Base-by-base conservation (phyloP, 2,797 vertebrate species). In the Furcifer pardalis region DNA sequence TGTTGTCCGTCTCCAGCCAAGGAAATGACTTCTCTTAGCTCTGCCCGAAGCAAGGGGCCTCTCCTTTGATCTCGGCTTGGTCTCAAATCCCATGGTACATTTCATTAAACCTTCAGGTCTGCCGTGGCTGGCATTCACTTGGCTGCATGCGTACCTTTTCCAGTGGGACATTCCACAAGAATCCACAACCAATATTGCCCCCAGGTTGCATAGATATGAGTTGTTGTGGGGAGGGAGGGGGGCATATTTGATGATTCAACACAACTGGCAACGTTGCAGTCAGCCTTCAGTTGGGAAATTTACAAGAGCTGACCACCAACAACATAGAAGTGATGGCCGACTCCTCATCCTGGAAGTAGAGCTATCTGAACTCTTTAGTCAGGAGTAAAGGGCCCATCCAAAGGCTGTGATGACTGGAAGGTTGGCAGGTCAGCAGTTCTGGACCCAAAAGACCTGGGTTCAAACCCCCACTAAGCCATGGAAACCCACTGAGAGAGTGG, bases 11-110 rank as follows among this genome's bases (percentile, higher is more conserved):
- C 79, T 88, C 73, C 56, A 4, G 0, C 46, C 69, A 21, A 1
- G 2, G 86, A 91, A 94, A 93, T 89, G 88, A 91, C 90, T 89
- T 92, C 81, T 88, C 69, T 44, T 77, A 82, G 68, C 73, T 77
- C 65, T 89, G 80, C 89, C 87, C 21, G 72, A 82, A 84, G 90
- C 17, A 46, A 42, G 60, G 1, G 7, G 27, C 7, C 37, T 62
- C 73, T n/a, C 7, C 83, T 84, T 82, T 83, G 72, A 30, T 83
- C 85, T 87, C 59, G 0, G 5, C 75, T 15, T 19, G 30, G 32
- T 63, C 68, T 82, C n/a, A 71, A n/a, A 84, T 83, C 76, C 12
- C 59, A 85, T 1, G 0, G 27, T 9, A 0, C 15, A 52, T 89
- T 88, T 74, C 37, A 1, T 89, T 89, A 90, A 86, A 91, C 25